Evolutionary conservation across 2,888 invertebrate genomes (phyloP), one percentile per base, ranked within the genome.

Genomic region (Coenonympha glycerion): DNA sequence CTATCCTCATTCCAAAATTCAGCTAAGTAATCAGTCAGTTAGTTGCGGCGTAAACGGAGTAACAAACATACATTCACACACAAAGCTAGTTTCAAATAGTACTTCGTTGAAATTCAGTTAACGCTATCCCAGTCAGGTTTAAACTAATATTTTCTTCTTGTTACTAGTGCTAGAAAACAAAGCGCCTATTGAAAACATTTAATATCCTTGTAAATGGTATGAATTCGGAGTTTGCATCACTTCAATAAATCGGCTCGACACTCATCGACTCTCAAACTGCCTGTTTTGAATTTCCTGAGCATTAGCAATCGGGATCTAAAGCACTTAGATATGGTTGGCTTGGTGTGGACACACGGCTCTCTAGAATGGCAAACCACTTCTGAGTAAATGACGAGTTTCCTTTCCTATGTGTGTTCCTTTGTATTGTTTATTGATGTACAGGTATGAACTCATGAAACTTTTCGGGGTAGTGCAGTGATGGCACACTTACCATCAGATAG

Each of bases 281-380:
- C 81, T 80, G 77, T 78, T 86, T 85, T 83, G 85, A 83, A 85
- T 83, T 83, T 81, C 73, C 70, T 76, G 71, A 75, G 71, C 78
- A 77, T 81, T 83, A 69, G 75, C 73, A 72, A 77, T 78, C 71
- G 77, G 68, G 72, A 76, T 71, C 73, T 68, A 63, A 68, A 76
- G 78, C 84, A 76, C 85, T 86, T 82, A 78, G 85, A 77, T 66
- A 79, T 69, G 83, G 72, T 74, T 78, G 71, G 73, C 61, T 76
- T 63, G 64, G 54, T 63, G 30, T 19, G 15, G 26, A 74, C 70
- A 69, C 53, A 77, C 73, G 18, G 68, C 2, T 21, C 22, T 16
- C 11, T 11, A 6, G 16, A 34, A 34, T 9, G 24, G 34, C n/a
- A 24, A 45, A n/a, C n/a, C n/a, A n/a, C n/a, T n/a, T n/a, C n/a